A percentile compares a stretch with the other conserved stretches of the same genome.
These are phyloP conservation scores for Patella pellucida DNA, from an alignment of 2,888 invertebrate species.

Conservation along the genomic window DNA sequence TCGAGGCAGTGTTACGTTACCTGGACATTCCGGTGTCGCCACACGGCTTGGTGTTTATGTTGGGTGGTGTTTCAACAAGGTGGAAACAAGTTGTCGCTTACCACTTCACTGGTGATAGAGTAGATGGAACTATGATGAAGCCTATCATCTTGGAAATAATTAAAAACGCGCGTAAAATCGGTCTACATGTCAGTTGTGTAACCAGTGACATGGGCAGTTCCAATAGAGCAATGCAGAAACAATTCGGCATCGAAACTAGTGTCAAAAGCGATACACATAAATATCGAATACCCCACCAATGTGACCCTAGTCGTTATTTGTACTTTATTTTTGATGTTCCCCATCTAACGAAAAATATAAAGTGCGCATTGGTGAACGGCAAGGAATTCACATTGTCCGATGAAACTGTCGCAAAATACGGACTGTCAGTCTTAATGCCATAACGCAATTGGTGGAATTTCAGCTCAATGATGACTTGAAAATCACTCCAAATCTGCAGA, in stretches of 20 bases:
- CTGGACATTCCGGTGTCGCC: not conserved
- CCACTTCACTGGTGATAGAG: not conserved
- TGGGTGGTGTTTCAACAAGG: not conserved
- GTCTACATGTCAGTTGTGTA: not conserved
- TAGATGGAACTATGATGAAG: not conserved
- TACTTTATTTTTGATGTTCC: not conserved
- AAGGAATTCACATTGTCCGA: not conserved
- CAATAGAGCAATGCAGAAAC: not conserved
- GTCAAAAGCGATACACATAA: not conserved
- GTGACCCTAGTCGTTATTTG: not conserved
- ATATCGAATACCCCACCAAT: not conserved
- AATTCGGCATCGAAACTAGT: not conserved
- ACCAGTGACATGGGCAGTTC: not conserved
- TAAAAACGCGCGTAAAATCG: not conserved
- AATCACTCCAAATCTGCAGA: not conserved
- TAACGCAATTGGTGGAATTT: not conserved
- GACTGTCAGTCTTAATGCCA: not conserved
- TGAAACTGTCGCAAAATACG: not conserved
- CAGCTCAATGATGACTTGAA: not conserved
- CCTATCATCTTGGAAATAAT: not conserved
- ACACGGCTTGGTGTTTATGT: not conserved
- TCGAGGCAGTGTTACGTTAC: not conserved
- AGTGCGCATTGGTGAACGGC: not conserved
- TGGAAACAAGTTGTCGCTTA: slow-evolving; percentile 1
- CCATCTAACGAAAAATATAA: not conserved